Evolutionary conservation across 23 tunicate species (phyloP).

Genomic region (Trididemnum nubilum): DNA sequence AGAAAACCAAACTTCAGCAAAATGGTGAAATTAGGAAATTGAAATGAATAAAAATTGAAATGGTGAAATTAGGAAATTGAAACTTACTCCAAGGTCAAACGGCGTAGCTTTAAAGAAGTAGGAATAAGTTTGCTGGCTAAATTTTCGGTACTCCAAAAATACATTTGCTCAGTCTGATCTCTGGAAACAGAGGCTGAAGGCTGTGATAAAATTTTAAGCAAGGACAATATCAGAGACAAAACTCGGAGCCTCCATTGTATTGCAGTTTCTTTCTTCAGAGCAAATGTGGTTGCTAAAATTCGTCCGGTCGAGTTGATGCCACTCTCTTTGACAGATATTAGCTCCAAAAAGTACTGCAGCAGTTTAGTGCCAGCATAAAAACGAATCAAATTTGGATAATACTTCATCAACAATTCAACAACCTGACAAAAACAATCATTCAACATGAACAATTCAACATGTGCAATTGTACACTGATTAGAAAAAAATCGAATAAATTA

Average conservation of each 20-base stretch:
- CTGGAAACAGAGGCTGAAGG: background rate
- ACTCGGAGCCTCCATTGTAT: conserved; percentile 61
- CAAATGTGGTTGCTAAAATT: conserved; percentile 48
- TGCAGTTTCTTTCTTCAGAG: conserved; percentile 67
- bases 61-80: too few relatives aligned
- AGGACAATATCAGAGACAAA: conserved; percentile 36
- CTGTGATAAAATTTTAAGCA: conserved; percentile 27
- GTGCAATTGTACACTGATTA: too few relatives aligned
- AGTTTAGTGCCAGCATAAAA: conserved; percentile 22
- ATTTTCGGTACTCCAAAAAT: background rate
- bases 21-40: too few relatives aligned
- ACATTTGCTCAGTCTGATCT: background rate
- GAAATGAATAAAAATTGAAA: too few relatives aligned
- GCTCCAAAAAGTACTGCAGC: conserved; percentile 60
- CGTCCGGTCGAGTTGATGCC: conserved; percentile 17
- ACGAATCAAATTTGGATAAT: conserved; percentile 46
- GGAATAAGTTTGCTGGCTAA: too few relatives aligned
- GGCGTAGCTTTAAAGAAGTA: too few relatives aligned
- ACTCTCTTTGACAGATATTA: conserved; percentile 72
- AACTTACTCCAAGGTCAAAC: too few relatives aligned
- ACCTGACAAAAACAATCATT: conserved; percentile 55
- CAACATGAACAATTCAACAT: too few relatives aligned
- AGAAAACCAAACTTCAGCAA: too few relatives aligned
- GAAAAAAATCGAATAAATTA: too few relatives aligned
- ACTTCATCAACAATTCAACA: conserved; percentile 58